Conservation (phyloP, 2,797 vertebrate species). For the Limosa lapponica region DNA sequence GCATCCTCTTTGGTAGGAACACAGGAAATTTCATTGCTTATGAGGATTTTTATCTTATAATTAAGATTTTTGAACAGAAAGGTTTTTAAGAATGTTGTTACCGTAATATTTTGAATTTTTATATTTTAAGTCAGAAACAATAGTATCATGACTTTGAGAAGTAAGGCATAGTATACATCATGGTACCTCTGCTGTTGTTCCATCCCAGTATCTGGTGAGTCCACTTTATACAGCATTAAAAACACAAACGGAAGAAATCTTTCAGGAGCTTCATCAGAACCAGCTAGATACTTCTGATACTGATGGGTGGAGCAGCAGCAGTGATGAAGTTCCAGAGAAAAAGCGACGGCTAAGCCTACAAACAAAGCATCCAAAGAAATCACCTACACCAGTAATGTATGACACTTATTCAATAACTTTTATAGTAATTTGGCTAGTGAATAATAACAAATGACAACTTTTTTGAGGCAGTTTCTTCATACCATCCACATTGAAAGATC, state of each 20-base stretch:
- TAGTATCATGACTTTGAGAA: neutral
- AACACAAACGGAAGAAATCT: slow-evolving; percentile 77
- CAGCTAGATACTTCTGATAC: slow-evolving; percentile 57
- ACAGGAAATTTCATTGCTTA: neutral
- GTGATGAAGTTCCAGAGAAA: slow-evolving; percentile 84
- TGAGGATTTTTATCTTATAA: neutral
- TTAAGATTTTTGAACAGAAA: neutral
- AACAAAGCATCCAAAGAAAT: slow-evolving; percentile 63
- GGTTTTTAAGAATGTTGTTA: neutral
- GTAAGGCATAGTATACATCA: neutral
- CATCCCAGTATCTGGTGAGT: slow-evolving; percentile 85
- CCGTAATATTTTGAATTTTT: neutral
- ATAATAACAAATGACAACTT: neutral
- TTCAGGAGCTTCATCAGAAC: slow-evolving; percentile 68
- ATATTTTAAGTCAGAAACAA: neutral
- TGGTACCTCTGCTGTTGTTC: neutral
- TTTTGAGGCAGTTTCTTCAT: neutral
- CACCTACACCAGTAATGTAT: slow-evolving; percentile 75
- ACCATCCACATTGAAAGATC: neutral
- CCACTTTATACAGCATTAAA: slow-evolving; percentile 86
- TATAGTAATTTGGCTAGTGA: neutral
- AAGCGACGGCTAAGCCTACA: slow-evolving; percentile 78
- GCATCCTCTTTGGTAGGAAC: neutral
- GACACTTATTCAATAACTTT: slow-evolving; percentile 34
- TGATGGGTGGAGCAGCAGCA: slow-evolving; percentile 65